phyloP scores from a whole-genome alignment of 2,888 invertebrate species.

The Trachelus tabidus region DNA sequence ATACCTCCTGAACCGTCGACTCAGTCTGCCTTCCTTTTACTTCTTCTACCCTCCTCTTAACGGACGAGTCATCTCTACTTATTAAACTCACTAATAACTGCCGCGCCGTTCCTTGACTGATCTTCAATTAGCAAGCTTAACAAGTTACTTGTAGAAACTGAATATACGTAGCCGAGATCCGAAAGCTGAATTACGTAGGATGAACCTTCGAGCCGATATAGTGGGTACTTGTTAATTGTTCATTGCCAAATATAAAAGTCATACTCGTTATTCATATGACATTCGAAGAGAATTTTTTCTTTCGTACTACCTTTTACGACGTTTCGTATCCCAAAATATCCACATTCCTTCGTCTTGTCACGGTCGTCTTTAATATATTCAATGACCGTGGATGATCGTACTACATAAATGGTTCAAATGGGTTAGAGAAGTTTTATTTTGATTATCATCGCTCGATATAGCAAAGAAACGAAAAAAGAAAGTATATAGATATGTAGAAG shows the following conservation, averaged over 20 bases:
- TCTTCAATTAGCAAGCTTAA: slow-evolving; percentile 25
- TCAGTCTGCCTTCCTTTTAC: background rate
- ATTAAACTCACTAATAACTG: slow-evolving; percentile 41
- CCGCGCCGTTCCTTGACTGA: slow-evolving; percentile 21
- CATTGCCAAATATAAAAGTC: background rate
- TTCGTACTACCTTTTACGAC: background rate
- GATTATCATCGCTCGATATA: too few relatives aligned
- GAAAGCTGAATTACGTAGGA: background rate
- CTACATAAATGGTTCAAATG: background rate
- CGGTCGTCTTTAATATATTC: background rate
- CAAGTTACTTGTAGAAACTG: slow-evolving; percentile 30
- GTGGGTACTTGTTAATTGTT: background rate
- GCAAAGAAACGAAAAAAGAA: background rate
- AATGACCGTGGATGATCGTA: background rate
- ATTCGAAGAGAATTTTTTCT: background rate
- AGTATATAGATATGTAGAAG: background rate
- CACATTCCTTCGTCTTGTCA: background rate
- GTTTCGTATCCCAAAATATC: background rate
- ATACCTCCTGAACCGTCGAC: background rate
- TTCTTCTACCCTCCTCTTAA: background rate
- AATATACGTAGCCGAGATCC: slow-evolving; percentile 1
- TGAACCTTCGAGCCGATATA: background rate
- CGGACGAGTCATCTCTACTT: slow-evolving; percentile 23
- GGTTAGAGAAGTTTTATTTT: background rate
- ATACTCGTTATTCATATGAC: background rate